Evolutionary conservation across 2,113 vertebrate species (phyloP).

Genomic region (Aldabrachelys gigantea): DNA sequence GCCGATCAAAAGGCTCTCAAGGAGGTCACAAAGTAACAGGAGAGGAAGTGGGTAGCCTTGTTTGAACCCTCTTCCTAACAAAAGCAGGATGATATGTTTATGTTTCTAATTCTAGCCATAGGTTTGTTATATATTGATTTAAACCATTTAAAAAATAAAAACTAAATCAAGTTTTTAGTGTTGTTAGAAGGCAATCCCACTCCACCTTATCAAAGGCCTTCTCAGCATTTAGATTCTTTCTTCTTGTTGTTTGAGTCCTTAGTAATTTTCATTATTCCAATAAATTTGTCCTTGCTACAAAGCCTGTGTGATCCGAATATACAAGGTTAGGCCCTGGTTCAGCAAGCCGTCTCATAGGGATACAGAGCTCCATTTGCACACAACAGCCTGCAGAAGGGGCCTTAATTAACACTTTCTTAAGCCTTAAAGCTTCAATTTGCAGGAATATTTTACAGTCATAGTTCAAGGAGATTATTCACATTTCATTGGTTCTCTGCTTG

Average conservation of each 20-base stretch:
- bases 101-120: neutral
- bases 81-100: neutral
- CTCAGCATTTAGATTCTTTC: neutral
- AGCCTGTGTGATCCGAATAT: neutral
- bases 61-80: neutral
- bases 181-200: conserved; percentile 12
- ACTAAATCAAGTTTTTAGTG: neutral
- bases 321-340: neutral
- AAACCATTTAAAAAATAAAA: neutral
- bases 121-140: neutral
- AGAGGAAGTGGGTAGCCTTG: neutral
- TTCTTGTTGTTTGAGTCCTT: neutral
- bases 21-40: neutral
- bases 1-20: neutral
- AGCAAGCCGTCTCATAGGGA: neutral
- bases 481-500: neutral
- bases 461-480: neutral
- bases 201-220: neutral
- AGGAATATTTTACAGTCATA: neutral
- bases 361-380: neutral
- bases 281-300: neutral
- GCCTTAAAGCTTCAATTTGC: neutral
- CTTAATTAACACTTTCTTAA: neutral
- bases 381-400: neutral
- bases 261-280: neutral